These are phyloP conservation scores for Varanus salvator DNA, from an alignment of 2,113 vertebrate species.

Conservation along the genomic window DNA sequence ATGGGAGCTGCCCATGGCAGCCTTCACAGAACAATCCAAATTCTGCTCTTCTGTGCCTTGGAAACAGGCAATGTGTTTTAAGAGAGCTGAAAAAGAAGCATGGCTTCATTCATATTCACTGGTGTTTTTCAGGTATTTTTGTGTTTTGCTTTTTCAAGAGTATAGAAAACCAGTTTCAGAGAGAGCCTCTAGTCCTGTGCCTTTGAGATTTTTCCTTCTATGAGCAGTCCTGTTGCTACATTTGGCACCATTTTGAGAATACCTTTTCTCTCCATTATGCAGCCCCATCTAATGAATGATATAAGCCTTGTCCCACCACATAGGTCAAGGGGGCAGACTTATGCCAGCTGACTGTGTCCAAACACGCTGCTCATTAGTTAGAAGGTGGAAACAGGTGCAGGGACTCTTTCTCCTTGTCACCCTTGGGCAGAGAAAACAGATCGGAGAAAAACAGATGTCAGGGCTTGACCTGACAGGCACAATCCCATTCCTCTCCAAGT, in stretches of 20 bases:
- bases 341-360: neutral
- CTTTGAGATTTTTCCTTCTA: neutral
- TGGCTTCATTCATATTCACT: neutral
- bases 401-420: neutral
- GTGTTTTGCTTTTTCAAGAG: neutral
- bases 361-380: neutral
- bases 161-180: neutral
- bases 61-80: neutral
- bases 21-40: neutral
- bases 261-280: neutral
- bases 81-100: neutral
- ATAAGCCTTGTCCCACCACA: neutral
- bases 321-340: neutral
- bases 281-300: neutral
- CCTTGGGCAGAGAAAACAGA: neutral
- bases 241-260: neutral
- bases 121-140: neutral
- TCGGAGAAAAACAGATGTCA: neutral
- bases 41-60: neutral
- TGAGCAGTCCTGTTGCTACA: neutral
- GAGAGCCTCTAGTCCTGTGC: neutral
- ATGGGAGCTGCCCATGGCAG: too few relatives aligned
- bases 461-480: neutral
- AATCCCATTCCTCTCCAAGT: neutral
- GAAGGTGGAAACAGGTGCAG: neutral